phyloP scores from a whole-genome alignment of 2,888 invertebrate genomes.

The Agrotis clavis region DNA sequence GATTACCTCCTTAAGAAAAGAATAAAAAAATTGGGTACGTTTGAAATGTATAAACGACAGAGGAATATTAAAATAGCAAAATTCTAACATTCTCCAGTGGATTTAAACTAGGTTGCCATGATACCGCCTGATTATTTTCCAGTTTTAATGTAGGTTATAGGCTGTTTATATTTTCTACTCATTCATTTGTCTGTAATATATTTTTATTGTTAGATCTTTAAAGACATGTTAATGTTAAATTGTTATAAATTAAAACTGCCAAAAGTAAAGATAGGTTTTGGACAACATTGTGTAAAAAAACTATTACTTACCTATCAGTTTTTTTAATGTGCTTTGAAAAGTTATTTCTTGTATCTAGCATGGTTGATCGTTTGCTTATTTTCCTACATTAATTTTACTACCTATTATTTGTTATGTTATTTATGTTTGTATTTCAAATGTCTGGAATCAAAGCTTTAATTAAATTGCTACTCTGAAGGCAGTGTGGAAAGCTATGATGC shows the following conservation, averaged over 20 bases:
- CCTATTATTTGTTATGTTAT: constrained; percentile 38
- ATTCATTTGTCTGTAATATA: constrained; percentile 37
- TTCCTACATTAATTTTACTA: constrained; percentile 34
- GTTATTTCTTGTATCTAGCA: constrained; percentile 32
- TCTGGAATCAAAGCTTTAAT: constrained; percentile 25
- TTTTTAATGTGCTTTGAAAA: constrained; percentile 33
- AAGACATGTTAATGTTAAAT: constrained; percentile 27
- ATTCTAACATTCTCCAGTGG: constrained; percentile 73
- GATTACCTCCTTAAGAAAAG: constrained; percentile 78
- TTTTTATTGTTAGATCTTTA: constrained; percentile 43
- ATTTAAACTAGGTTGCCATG: constrained; percentile 33
- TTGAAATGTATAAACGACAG: constrained; percentile 81
- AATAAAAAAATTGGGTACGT: constrained; percentile 81
- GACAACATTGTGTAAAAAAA: constrained; percentile 7
- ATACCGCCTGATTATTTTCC: constrained; percentile 67
- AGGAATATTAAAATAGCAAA: constrained; percentile 82
- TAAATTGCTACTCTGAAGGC: constrained; percentile 19
- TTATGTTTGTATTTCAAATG: constrained; percentile 36
- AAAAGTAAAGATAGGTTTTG: constrained; percentile 16
- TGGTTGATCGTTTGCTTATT: constrained; percentile 29
- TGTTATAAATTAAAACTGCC: constrained; percentile 31
- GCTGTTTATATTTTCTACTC: constrained; percentile 31
- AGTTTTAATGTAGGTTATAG: constrained; percentile 52
- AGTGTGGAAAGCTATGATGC: constrained; percentile 5
- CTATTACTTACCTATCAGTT: not conserved